These are phyloP conservation scores for Oryzias sinensis DNA, from an alignment of 2,797 vertebrate species.

Conservation along the genomic window DNA sequence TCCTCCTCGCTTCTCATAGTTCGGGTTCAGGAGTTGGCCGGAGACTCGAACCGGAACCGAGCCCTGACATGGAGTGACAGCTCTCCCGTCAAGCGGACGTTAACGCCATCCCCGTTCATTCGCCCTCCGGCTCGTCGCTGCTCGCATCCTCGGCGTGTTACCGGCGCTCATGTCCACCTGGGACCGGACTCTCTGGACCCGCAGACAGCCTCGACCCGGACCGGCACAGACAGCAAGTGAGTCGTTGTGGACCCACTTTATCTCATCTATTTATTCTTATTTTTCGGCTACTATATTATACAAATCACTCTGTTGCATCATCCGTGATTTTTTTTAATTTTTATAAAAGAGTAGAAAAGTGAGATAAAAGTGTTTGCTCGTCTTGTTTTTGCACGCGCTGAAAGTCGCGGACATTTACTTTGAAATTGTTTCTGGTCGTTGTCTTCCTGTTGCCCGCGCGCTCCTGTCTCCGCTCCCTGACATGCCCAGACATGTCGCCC, in stretches of 20 bases:
- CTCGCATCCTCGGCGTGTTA: slow-evolving; percentile 4
- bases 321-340: too few relatives aligned
- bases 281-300: not conserved
- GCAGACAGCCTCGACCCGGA: slow-evolving; percentile 57
- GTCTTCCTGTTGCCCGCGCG: not conserved
- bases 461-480: not conserved
- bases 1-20: too few relatives aligned
- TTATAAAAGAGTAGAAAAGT: too few relatives aligned
- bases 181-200: slow-evolving; percentile 19
- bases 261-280: too few relatives aligned
- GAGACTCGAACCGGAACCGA: too few relatives aligned
- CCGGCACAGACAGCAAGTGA: slow-evolving; percentile 43
- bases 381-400: too few relatives aligned
- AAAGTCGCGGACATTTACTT: too few relatives aligned
- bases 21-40: too few relatives aligned
- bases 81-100: slow-evolving; percentile 15
- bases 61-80: slow-evolving; percentile 48
- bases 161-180: slow-evolving; percentile 58
- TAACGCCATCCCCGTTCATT: not conserved
- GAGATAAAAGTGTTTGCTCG: too few relatives aligned
- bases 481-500: slow-evolving; percentile 16
- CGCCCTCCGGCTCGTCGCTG: slow-evolving; percentile 5
- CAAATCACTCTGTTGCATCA: too few relatives aligned
- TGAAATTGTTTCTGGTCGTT: not conserved
- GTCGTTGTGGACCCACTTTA: not conserved